Base-by-base conservation (phyloP, 2,113 vertebrate species). In the Alaudala cheleensis region DNA sequence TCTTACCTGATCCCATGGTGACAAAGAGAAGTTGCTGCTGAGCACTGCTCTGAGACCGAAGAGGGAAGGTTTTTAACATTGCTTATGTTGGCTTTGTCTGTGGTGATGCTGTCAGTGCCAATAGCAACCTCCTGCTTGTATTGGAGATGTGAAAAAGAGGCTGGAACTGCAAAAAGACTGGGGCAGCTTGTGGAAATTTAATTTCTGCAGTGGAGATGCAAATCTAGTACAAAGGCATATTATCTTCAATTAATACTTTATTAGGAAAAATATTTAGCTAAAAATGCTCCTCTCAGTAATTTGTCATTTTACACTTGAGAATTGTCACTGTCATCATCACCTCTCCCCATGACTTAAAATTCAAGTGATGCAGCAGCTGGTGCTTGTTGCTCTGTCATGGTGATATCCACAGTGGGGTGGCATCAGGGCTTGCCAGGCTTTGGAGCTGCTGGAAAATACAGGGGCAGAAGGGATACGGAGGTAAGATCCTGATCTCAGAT, bases 321-420 rank as follows among this genome's bases (percentile, higher is more conserved):
- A 83, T 40, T 6, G 10, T 50, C 42, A 42, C 49, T 24, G 66
- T 71, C 47, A 39, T 50, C 3, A 0, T 69, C 31, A 14, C 37
- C 12, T 76, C 44, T 76, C 33, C 10, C 19, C 5, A 2, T 0
- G 1, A 57, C 21, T 60, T 65, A n/a, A 37, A 37, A 16, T 88
- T 70, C 42, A 44, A 23, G 28, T 1, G 3, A 40, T 1, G 10
- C 56, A 23, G 53, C 71, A 60, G 37, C 58, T 79, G 4, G 21
- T 15, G 12, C 70, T 33, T 64, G 10, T 47, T 88, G 1, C 39
- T 86, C 33, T 66, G 44, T 26, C 19, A 1, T 2, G 12, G 34
- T 25, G 61, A 24, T 37, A 21, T 16, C 34, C 8, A 1, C 0
- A 0, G 1, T 22, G 26, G 10, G 34, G n/a, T 51, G 65, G 57